Evolutionary conservation across 92 coral and sea anemone genomes (phyloP).

Genomic region (Muricea muricata): DNA sequence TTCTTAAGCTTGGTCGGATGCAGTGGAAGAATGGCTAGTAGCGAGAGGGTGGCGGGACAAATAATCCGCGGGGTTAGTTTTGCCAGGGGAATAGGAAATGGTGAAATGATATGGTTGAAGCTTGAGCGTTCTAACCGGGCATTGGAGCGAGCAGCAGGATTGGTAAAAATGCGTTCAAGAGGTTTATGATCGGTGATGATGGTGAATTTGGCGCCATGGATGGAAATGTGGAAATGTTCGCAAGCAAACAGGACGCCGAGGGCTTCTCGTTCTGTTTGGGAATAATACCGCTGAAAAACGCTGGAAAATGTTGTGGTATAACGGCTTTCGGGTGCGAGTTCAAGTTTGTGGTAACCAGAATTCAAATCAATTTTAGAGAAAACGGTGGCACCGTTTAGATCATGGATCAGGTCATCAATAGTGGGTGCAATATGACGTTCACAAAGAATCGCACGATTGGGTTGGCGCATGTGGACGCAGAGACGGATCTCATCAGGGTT

Average conservation of each 20-base stretch:
- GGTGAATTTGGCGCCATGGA: not conserved
- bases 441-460: conserved; percentile 9
- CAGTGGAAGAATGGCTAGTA: not conserved
- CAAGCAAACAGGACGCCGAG: not conserved
- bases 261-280: not conserved
- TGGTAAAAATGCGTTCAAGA: not conserved
- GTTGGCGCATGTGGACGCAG: conserved; percentile 21
- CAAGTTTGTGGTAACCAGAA: conserved; percentile 36
- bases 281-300: not conserved
- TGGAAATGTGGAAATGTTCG: not conserved
- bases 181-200: not conserved
- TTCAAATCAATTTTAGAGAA: conserved; percentile 31
- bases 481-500: conserved; percentile 7
- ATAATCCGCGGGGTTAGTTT: not conserved
- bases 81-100: too few species aligned
- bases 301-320: conserved; percentile 29
- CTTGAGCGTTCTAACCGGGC: not conserved
- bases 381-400: conserved; percentile 28
- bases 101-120: not conserved
- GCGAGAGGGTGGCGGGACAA: not conserved
- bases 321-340: conserved; percentile 27
- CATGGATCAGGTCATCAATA: conserved; percentile 20
- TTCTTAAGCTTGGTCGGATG: not conserved
- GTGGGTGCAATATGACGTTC: conserved; percentile 28
- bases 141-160: not conserved